Evolutionary conservation across 2,888 invertebrate species (phyloP).

Genomic region (Hirtodrosophila trivittata): DNA sequence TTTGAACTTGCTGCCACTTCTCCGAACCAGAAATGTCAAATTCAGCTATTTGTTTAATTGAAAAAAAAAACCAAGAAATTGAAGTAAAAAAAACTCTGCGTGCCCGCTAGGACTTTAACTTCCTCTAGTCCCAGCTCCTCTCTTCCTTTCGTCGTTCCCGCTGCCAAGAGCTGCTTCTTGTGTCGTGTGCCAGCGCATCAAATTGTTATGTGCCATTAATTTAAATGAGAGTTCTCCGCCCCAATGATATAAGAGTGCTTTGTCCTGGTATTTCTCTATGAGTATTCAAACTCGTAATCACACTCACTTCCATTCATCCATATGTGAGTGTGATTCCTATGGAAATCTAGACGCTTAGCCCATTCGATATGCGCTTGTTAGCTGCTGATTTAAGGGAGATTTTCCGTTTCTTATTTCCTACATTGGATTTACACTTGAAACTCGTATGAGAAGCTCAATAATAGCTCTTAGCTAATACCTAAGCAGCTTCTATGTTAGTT

Average conservation of each 20-base stretch:
- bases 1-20: conserved; percentile 59
- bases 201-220: conserved; percentile 75
- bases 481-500: no score
- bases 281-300: conserved; percentile 19
- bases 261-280: conserved; percentile 1
- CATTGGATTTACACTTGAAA: no score
- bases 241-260: conserved; percentile 1
- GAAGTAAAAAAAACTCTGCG: conserved; percentile 20
- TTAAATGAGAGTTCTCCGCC: conserved; percentile 52
- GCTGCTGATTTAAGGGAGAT: no score
- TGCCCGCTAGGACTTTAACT: conserved; percentile 2
- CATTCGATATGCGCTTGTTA: conserved; percentile 31
- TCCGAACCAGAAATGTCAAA: conserved; percentile 65
- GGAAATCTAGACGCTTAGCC: conserved; percentile 28
- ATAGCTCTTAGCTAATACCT: no score
- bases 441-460: no score
- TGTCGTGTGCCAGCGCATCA: conserved; percentile 39
- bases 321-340: conserved; percentile 17
- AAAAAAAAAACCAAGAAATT: conserved; percentile 43
- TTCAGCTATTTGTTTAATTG: conserved; percentile 78
- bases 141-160: background rate
- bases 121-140: background rate
- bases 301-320: conserved; percentile 14
- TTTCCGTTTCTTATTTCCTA: no score
- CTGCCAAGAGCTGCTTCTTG: background rate